These are phyloP conservation scores for Drosophila prolongata DNA, from an alignment of 2,888 invertebrate species.

Conservation along the genomic window DNA sequence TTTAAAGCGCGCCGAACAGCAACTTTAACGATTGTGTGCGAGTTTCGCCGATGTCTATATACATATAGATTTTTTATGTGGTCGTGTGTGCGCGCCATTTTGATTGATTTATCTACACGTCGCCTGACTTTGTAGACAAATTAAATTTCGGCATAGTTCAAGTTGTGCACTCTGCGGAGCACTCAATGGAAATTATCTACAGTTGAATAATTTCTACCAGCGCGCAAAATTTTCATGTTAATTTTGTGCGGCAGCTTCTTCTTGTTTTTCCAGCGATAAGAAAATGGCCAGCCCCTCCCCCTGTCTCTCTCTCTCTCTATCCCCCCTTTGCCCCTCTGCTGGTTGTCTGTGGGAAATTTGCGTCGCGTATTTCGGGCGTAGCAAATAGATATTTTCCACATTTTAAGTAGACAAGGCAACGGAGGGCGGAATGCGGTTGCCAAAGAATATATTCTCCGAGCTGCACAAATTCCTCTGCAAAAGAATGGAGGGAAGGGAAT, in stretches of 20 bases:
- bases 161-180: constrained; percentile 21
- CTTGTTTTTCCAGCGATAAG: constrained; percentile 63
- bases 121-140: constrained; percentile 76
- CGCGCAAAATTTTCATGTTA: constrained; percentile 74
- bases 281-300: constrained; percentile 43
- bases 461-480: constrained; percentile 70
- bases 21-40: constrained; percentile 23
- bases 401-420: constrained; percentile 70
- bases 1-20: constrained; percentile 66
- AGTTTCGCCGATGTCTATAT: constrained; percentile 36
- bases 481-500: constrained; percentile 22
- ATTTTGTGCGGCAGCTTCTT: constrained; percentile 53
- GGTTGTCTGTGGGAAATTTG: constrained; percentile 29
- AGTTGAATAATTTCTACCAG: constrained; percentile 77
- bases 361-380: constrained; percentile 70
- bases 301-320: too few relatives aligned
- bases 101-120: constrained; percentile 73
- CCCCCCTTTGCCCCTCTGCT: background rate
- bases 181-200: constrained; percentile 78
- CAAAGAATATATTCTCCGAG: constrained; percentile 61
- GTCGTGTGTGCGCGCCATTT: constrained; percentile 49
- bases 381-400: constrained; percentile 79
- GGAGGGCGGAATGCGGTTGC: constrained; percentile 63
- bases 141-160: constrained; percentile 64
- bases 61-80: constrained; percentile 8